Percentiles rank a stretch among this genome's conserved stretches.
Conservation (phyloP, 2,797 vertebrate genomes). For the Spinus pinus region DNA sequence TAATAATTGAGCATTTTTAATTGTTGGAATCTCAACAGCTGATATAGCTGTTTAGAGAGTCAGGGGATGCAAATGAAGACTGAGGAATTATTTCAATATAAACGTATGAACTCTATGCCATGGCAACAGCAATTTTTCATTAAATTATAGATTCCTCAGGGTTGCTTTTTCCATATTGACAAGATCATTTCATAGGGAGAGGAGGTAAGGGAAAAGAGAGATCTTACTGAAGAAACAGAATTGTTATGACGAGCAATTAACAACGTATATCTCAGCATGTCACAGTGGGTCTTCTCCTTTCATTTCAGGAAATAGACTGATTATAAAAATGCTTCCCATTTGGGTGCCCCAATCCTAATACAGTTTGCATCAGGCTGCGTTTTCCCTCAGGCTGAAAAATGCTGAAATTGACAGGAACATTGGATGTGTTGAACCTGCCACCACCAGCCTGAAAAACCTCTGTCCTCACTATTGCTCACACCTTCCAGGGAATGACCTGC, state of each 20-base stretch:
- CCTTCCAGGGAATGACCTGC: neutral
- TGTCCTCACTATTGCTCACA: constrained; percentile 6
- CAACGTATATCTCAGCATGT: constrained; percentile 34
- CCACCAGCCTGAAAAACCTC: constrained; percentile 11
- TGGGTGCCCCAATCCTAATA: neutral
- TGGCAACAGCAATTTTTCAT: constrained; percentile 72
- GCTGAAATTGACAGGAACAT: neutral
- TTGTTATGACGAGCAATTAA: constrained; percentile 41
- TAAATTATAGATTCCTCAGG: constrained; percentile 36
- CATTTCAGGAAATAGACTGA: constrained; percentile 12
- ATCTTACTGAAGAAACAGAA: constrained; percentile 20
- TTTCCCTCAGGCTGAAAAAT: constrained; percentile 24
- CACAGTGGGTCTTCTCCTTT: constrained; percentile 50
- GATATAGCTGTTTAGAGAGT: neutral
- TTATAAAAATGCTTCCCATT: constrained; percentile 38
- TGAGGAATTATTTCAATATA: neutral
- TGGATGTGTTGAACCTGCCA: neutral
- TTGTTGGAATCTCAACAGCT: constrained; percentile 17
- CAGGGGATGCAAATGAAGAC: constrained; percentile 14
- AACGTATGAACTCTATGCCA: constrained; percentile 62
- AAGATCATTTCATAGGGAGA: constrained; percentile 35
- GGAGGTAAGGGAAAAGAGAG: constrained; percentile 27
- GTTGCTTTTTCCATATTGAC: constrained; percentile 57
- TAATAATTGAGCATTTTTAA: constrained; percentile 38
- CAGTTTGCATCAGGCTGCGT: neutral